phyloP scores from a whole-genome alignment of 1,140 invertebrate genomes.

The Leucophenga varia region DNA sequence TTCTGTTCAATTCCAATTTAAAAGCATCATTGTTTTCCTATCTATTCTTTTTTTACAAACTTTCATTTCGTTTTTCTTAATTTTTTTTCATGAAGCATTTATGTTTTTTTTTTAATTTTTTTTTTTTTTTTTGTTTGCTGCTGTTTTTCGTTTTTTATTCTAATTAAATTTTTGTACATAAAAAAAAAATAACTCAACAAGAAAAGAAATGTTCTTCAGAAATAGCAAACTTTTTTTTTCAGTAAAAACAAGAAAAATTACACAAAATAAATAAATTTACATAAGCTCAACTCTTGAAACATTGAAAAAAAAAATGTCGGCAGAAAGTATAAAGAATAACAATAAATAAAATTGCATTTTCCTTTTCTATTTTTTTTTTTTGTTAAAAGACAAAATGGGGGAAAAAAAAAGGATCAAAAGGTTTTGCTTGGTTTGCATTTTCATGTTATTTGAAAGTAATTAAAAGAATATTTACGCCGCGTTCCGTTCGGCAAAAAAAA shows the following conservation, averaged over 20 bases:
- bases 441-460: constrained; percentile 49
- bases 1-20: too few relatives aligned
- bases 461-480: constrained; percentile 20
- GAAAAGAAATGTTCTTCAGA: constrained; percentile 21
- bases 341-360: constrained; percentile 55
- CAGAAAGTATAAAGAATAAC: constrained; percentile 40
- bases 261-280: constrained; percentile 56
- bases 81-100: constrained; percentile 10
- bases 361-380: constrained; percentile 24
- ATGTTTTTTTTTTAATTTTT: constrained; percentile 39
- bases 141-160: constrained; percentile 39
- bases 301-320: constrained; percentile 10
- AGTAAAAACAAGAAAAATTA: constrained; percentile 55
- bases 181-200: constrained; percentile 12
- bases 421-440: constrained; percentile 26
- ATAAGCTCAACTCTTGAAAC: constrained; percentile 37
- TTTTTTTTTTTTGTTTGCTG: constrained; percentile 17
- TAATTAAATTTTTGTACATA: constrained; percentile 48
- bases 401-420: constrained; percentile 20
- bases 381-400: constrained; percentile 9
- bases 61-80: too few relatives aligned
- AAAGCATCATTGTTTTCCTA: too few relatives aligned
- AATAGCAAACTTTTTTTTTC: constrained; percentile 40
- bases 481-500: background rate
- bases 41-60: too few relatives aligned